Percentiles rank a stretch among this genome's conserved stretches.
These are phyloP conservation scores for Procambarus virginalis DNA, from an alignment of 1,140 invertebrate genomes.

Conservation along the genomic window DNA sequence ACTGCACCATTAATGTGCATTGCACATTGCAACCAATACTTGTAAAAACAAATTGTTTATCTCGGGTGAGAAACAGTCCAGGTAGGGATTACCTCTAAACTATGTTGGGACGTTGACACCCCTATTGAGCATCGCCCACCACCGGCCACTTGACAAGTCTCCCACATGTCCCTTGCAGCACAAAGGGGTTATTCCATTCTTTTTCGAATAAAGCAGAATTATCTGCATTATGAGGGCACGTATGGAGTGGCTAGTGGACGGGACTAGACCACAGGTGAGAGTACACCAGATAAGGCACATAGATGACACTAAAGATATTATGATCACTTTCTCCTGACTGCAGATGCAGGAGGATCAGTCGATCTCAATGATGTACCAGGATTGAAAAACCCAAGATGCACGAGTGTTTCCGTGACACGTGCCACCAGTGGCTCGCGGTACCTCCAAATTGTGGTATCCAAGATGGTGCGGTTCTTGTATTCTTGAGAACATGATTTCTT, in stretches of 20 bases:
- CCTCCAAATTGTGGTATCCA: slow-evolving; percentile 91
- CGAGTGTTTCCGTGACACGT: slow-evolving; percentile 72
- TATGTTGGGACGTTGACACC: slow-evolving; percentile 17
- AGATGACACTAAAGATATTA: not conserved
- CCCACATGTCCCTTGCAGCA: not conserved
- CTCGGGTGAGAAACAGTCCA: not conserved
- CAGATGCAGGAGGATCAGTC: slow-evolving; percentile 27
- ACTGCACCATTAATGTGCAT: too few species aligned
- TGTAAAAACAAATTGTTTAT: not conserved
- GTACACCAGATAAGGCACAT: slow-evolving; percentile 46
- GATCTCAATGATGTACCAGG: slow-evolving; percentile 2
- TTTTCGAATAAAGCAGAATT: not conserved
- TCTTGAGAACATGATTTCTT: slow-evolving; percentile 88
- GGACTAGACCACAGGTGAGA: slow-evolving; percentile 33
- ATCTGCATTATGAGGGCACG: slow-evolving; percentile 18
- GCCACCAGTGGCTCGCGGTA: slow-evolving; percentile 85
- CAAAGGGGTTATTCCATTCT: not conserved
- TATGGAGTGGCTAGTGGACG: slow-evolving; percentile 12
- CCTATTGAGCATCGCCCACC: slow-evolving; percentile 16
- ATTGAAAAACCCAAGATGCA: slow-evolving; percentile 58
- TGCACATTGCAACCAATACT: too few species aligned
- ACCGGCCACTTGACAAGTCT: not conserved
- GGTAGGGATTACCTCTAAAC: not conserved
- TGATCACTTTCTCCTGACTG: slow-evolving; percentile 46
- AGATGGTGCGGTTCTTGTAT: slow-evolving; percentile 86